Evolutionary conservation across 2,113 vertebrate genomes (phyloP).

Genomic region (Semicossyphus pulcher): DNA sequence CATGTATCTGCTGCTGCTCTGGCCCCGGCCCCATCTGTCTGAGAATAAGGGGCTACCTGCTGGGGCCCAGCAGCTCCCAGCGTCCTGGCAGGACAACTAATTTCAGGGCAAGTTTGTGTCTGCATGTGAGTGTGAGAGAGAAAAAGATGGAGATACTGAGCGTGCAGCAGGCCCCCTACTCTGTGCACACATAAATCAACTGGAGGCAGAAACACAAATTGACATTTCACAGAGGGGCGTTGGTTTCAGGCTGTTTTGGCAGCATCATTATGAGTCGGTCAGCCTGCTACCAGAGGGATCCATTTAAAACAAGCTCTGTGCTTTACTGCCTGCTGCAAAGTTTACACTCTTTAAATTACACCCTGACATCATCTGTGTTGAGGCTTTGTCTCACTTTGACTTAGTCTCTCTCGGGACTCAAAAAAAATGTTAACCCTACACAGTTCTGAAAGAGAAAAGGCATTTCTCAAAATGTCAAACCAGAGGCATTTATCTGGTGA

Average conservation of each 20-base stretch:
- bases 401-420: too few species aligned
- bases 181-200: conserved; percentile 54
- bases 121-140: conserved; percentile 2
- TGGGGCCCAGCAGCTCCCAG: conserved; percentile 20
- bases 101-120: too few species aligned
- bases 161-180: conserved; percentile 16
- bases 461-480: too few species aligned
- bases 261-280: conserved; percentile 43
- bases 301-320: too few species aligned
- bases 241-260: conserved; percentile 61
- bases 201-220: conserved; percentile 42
- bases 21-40: conserved; percentile 47
- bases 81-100: conserved; percentile 45
- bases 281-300: conserved; percentile 43
- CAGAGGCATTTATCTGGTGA: too few species aligned
- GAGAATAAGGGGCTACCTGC: conserved; percentile 35
- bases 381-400: too few species aligned
- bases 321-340: too few species aligned
- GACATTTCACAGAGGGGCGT: conserved; percentile 52
- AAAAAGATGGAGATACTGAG: conserved; percentile 13
- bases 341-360: too few species aligned
- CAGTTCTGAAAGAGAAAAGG: too few species aligned
- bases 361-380: too few species aligned
- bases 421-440: too few species aligned
- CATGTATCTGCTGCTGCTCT: conserved; percentile 51